Percentiles rank a stretch among this genome's conserved stretches.
These are phyloP conservation scores for Drosophila ercepeae DNA, from an alignment of 1,140 invertebrate species.

Conservation along the genomic window DNA sequence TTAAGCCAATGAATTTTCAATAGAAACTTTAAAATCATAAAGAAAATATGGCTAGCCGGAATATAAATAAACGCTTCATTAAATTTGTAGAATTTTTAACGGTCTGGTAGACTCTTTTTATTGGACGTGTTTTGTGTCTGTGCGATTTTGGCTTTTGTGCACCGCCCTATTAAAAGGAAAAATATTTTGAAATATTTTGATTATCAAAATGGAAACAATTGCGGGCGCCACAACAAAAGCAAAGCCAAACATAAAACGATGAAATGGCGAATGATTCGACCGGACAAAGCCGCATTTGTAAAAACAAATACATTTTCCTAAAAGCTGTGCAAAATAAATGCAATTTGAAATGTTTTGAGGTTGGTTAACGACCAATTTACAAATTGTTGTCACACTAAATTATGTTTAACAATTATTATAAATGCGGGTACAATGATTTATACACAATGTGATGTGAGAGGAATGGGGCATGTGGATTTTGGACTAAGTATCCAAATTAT, in stretches of 20 bases:
- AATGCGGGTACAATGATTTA: constrained; percentile 1
- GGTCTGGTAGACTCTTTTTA: not conserved
- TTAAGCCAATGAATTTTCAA: not conserved
- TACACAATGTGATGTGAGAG: not conserved
- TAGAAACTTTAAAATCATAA: not conserved
- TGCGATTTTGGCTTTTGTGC: constrained; percentile 21
- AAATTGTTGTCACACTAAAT: constrained; percentile 72
- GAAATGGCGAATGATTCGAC: constrained; percentile 21
- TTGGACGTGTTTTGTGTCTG: not conserved
- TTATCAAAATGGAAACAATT: constrained; percentile 48
- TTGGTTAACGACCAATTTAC: constrained; percentile 49
- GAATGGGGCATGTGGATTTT: no score
- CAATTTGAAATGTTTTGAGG: constrained; percentile 45
- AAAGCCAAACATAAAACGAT: constrained; percentile 33
- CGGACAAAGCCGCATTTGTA: constrained; percentile 22
- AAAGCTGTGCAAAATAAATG: constrained; percentile 42
- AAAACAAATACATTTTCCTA: constrained; percentile 42
- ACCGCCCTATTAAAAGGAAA: constrained; percentile 55
- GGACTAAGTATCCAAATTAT: no score
- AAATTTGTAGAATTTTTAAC: constrained; percentile 14
- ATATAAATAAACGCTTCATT: constrained; percentile 19
- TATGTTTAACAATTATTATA: constrained; percentile 33
- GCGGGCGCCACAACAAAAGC: constrained; percentile 25
- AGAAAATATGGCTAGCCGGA: not conserved
- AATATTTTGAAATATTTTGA: constrained; percentile 61